These are phyloP conservation scores for Drosophila hydei DNA, from an alignment of 1,140 invertebrate genomes.

Conservation along the genomic window DNA sequence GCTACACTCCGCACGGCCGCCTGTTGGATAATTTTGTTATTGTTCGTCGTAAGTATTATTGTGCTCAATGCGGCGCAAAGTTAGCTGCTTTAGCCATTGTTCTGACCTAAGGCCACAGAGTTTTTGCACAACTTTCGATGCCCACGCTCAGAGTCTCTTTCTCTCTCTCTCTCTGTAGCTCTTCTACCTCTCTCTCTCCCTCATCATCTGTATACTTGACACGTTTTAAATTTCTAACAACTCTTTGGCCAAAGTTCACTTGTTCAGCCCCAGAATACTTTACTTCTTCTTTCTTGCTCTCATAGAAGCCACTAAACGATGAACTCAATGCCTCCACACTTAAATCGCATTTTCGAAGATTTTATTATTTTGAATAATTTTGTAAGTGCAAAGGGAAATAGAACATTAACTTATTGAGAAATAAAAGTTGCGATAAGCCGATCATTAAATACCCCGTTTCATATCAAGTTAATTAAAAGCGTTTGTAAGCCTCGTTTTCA, in stretches of 20 bases:
- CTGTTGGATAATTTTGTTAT: constrained; percentile 63
- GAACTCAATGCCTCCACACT: too few species aligned
- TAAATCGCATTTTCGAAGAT: too few species aligned
- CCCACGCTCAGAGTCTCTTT: neutral
- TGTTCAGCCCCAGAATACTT: constrained; percentile 44
- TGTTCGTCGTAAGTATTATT: constrained; percentile 59
- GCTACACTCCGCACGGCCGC: constrained; percentile 2
- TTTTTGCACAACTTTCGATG: constrained; percentile 57
- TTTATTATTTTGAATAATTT: too few species aligned
- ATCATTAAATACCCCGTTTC: too few species aligned
- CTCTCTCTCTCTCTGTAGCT: neutral
- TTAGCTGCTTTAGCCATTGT: constrained; percentile 33
- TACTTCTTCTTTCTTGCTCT: too few species aligned
- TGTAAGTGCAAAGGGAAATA: too few species aligned
- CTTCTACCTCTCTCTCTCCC: neutral
- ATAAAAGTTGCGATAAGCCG: too few species aligned
- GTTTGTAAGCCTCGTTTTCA: neutral
- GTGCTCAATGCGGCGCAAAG: constrained; percentile 69
- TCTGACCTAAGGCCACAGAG: constrained; percentile 55
- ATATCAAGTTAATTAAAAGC: neutral
- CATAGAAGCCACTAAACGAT: too few species aligned
- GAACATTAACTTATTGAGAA: too few species aligned
- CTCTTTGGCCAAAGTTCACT: constrained; percentile 37
- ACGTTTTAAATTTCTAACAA: constrained; percentile 70
- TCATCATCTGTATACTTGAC: constrained; percentile 50